Base-by-base conservation (phyloP, 35 echinoderm and acorn worm genomes). In the Nesometra sesokonis region DNA sequence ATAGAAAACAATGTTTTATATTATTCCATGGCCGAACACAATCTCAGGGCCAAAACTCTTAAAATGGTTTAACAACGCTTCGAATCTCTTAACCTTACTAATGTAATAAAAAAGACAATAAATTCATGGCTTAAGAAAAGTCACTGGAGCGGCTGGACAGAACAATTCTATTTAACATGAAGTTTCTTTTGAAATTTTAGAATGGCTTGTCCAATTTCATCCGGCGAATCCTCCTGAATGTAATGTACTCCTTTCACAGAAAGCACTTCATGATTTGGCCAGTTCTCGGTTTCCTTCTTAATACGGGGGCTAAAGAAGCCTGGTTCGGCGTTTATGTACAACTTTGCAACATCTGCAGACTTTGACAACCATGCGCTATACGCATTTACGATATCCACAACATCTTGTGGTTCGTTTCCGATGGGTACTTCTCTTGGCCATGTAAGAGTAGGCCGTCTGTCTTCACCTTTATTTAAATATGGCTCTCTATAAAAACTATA, bases 181-280 rank as follows among this genome's bases (percentile, higher is more conserved):
- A n/a, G n/a, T n/a, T n/a, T n/a, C n/a, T n/a, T n/a, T n/a, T n/a
- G n/a, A n/a, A n/a, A n/a, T n/a, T n/a, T n/a, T n/a, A n/a, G n/a
- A n/a, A n/a, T n/a, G n/a, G n/a, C n/a, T n/a, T n/a, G n/a, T n/a
- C n/a, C n/a, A n/a, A n/a, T n/a, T n/a, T n/a, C n/a, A n/a, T n/a
- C n/a, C n/a, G n/a, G n/a, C n/a, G n/a, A 89, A 92, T 97, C 94
- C 43, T 97, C 94, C 57, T 93, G 94, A 17, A 97, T 35, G 78
- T 88, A 97, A 67, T 93, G 94, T 17, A 85, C n/a, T 0, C 94
- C 94, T 86, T 90, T 92, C 0, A 88, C 91, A 29, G 47, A 32
- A 8, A 91, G 82, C 11, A 80, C 77, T 77, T 86, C 79, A 23
- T 93, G 88, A 52, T 97, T 97, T 7, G 86, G 91, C 91, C 91